These are phyloP conservation scores for Gymnarchus niloticus DNA, from an alignment of 2,113 vertebrate species.

Conservation along the genomic window DNA sequence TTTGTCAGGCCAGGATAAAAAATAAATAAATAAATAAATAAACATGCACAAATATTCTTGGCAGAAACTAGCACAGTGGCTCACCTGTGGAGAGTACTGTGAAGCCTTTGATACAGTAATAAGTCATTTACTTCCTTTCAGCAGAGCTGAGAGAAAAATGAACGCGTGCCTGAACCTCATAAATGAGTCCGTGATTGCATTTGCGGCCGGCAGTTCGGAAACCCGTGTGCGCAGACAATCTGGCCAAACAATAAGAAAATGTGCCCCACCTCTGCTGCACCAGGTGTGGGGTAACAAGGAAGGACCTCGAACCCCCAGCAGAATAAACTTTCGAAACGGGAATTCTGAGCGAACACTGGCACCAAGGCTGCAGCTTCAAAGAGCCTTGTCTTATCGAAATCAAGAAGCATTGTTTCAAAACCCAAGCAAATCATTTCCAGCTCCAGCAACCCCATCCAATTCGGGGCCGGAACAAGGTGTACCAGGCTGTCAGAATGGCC, in stretches of 20 bases:
- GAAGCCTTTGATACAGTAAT: background rate
- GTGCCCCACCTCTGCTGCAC: background rate
- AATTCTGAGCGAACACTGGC: background rate
- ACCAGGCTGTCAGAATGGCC: background rate
- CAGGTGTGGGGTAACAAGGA: background rate
- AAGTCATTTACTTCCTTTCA: conserved; percentile 16
- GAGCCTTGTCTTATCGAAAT: background rate
- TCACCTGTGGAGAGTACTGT: conserved; percentile 2
- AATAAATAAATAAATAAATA: background rate
- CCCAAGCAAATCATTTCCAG: background rate
- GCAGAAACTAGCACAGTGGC: background rate
- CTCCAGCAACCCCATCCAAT: background rate
- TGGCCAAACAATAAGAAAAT: conserved; percentile 10
- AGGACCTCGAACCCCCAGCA: background rate
- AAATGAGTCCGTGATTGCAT: conserved; percentile 18
- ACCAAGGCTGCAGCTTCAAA: background rate
- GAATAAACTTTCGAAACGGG: background rate
- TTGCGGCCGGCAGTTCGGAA: conserved; percentile 2
- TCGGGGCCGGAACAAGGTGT: background rate
- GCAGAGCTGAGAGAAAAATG: background rate
- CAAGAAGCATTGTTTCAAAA: background rate
- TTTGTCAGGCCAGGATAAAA: background rate
- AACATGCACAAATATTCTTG: background rate
- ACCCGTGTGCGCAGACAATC: background rate
- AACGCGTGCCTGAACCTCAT: background rate